Percentiles rank a stretch among this genome's conserved stretches.
These are phyloP conservation scores for Aphodius granarius DNA, from an alignment of 2,888 invertebrate species.

Conservation along the genomic window DNA sequence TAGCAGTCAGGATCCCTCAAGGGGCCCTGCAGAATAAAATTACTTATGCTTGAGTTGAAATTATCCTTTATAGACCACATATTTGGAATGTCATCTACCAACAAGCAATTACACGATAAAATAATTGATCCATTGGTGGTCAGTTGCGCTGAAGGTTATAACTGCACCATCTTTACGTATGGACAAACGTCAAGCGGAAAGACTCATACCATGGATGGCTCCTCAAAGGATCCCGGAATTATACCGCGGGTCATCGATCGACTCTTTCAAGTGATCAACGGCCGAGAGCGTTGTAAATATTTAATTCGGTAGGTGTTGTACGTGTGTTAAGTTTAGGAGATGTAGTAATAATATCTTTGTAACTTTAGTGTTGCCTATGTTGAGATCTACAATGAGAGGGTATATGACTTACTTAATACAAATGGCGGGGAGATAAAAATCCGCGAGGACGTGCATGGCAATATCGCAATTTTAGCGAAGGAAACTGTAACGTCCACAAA, in stretches of 20 bases:
- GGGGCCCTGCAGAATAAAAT: no score
- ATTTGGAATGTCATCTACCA: conserved; percentile 63
- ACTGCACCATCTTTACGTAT: conserved; percentile 89
- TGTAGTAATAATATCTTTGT: neutral
- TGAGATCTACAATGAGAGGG: conserved; percentile 86
- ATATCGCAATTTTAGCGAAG: conserved; percentile 65
- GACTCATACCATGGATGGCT: conserved; percentile 83
- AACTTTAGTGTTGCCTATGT: conserved; percentile 74
- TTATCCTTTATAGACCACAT: neutral
- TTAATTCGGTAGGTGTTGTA: conserved; percentile 66
- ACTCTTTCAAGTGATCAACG: conserved; percentile 69
- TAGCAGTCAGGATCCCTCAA: no score
- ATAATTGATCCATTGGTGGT: conserved; percentile 73
- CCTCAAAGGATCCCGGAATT: conserved; percentile 68
- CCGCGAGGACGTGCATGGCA: conserved; percentile 64
- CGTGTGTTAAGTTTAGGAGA: no score
- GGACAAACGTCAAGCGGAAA: conserved; percentile 92
- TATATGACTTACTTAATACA: conserved; percentile 73
- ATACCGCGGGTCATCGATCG: conserved; percentile 72
- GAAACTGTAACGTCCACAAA: conserved; percentile 67
- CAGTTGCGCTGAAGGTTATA: conserved; percentile 72
- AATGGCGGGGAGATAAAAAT: conserved; percentile 65
- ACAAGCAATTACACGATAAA: conserved; percentile 65
- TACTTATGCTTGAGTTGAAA: no score
- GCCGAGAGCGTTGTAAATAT: conserved; percentile 68